Evolutionary conservation across 2,113 vertebrate genomes (phyloP).

Genomic region (Zingel zingel): DNA sequence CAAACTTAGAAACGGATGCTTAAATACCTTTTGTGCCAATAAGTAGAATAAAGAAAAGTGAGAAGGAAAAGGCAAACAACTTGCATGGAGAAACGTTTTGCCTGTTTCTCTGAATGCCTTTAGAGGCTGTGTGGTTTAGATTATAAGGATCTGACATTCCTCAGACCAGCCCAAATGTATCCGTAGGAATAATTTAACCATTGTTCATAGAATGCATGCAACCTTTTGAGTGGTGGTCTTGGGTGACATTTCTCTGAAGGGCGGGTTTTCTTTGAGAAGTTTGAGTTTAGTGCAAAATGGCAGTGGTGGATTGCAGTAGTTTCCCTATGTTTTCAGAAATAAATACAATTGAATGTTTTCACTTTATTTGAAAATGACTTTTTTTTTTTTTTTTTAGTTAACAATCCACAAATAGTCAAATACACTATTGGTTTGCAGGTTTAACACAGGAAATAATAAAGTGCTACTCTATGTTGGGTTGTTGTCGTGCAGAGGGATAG

Average conservation of each 20-base stretch:
- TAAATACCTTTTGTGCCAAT: conserved; percentile 67
- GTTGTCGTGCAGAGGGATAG: conserved; percentile 33
- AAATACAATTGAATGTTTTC: not conserved
- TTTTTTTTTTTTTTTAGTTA: conserved; percentile 8
- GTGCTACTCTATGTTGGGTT: conserved; percentile 41
- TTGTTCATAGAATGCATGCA: conserved; percentile 26
- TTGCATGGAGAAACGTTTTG: not conserved
- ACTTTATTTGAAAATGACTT: conserved; percentile 23
- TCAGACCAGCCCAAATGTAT: conserved; percentile 46
- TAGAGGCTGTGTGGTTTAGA: conserved; percentile 43
- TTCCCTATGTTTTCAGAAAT: not conserved
- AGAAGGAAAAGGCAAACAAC: not conserved
- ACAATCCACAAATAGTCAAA: conserved; percentile 6
- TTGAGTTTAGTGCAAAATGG: conserved; percentile 1
- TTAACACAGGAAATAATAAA: conserved; percentile 10
- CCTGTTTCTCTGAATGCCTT: conserved; percentile 34
- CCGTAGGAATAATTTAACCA: conserved; percentile 48
- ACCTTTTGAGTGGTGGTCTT: conserved; percentile 14
- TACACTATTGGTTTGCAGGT: not conserved
- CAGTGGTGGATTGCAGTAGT: not conserved
- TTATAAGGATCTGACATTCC: conserved; percentile 46
- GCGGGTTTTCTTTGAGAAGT: conserved; percentile 26
- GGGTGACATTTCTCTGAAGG: conserved; percentile 10
- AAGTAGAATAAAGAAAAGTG: not conserved
- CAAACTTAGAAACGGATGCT: conserved; percentile 30